A percentile compares a stretch with the other conserved stretches of the same genome.
phyloP scores from a whole-genome alignment of 1,140 invertebrate species.

The Lamellibrachia luymesi region DNA sequence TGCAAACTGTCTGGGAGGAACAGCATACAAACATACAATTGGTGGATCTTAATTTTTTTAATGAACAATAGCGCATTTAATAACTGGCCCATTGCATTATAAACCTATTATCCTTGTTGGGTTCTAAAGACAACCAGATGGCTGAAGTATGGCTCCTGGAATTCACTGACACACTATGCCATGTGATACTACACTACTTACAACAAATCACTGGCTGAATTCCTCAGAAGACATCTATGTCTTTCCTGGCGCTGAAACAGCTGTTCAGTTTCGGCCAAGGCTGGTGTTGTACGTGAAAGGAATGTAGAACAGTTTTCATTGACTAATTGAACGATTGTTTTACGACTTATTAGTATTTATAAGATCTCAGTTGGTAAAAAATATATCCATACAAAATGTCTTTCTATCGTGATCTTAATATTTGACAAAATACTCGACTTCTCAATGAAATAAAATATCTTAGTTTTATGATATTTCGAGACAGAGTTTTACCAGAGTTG shows the following conservation, averaged over 20 bases:
- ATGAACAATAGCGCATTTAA: not conserved
- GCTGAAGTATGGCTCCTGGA: not conserved
- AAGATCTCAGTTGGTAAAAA: no score
- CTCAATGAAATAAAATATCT: no score
- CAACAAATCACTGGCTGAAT: not conserved
- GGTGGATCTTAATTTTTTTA: not conserved
- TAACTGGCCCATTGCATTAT: not conserved
- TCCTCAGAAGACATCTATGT: not conserved
- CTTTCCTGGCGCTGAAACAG: not conserved
- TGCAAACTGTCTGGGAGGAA: no score
- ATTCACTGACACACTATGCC: not conserved
- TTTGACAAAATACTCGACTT: no score
- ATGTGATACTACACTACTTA: not conserved
- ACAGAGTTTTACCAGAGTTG: no score
- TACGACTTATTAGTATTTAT: no score
- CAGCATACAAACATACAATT: not conserved
- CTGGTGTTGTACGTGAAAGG: not conserved
- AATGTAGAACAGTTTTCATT: no score
- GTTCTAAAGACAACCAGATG: not conserved
- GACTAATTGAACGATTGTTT: no score
- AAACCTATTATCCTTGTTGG: not conserved
- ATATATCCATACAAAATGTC: no score
- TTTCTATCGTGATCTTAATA: no score
- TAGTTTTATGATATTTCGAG: no score
- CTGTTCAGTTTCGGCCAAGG: not conserved